A percentile compares a stretch with the other conserved stretches of the same genome.
Evolutionary conservation across 2,113 vertebrate genomes (phyloP).

Genomic region (Oreochromis aureus): DNA sequence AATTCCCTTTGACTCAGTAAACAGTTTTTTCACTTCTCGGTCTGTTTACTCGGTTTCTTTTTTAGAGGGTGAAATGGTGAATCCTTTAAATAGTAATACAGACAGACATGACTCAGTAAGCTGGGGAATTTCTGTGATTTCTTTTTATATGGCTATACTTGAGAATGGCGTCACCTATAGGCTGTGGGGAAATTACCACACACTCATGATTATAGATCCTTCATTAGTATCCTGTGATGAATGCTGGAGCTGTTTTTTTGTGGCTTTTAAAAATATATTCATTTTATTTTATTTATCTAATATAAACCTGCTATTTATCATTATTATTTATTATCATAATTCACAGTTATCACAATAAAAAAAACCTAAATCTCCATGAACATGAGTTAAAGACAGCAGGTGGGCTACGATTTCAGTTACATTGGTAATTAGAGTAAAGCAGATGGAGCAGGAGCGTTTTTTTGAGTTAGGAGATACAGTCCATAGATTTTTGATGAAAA

Average conservation of each 20-base stretch:
- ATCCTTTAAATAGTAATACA: neutral
- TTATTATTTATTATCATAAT: too few species aligned
- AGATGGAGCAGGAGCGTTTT: too few species aligned
- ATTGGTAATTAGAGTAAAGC: too few species aligned
- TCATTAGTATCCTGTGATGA: neutral
- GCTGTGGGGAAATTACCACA: neutral
- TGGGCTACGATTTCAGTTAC: too few species aligned
- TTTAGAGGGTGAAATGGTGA: neutral
- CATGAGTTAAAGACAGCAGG: too few species aligned
- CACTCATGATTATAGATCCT: rapidly evolving
- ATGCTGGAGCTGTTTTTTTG: neutral
- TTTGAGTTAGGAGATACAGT: too few species aligned
- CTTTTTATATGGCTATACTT: neutral
- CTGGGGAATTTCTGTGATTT: neutral
- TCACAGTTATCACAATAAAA: too few species aligned
- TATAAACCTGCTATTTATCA: neutral
- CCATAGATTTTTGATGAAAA: too few species aligned
- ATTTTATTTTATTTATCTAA: neutral
- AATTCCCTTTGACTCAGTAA: neutral
- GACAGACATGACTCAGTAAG: neutral
- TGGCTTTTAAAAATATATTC: too few species aligned
- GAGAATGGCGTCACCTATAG: neutral
- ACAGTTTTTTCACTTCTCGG: neutral
- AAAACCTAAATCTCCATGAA: too few species aligned
- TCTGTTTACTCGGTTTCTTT: neutral